Conservation (phyloP, 1,140 invertebrate genomes). For the Riptortus pedestris region DNA sequence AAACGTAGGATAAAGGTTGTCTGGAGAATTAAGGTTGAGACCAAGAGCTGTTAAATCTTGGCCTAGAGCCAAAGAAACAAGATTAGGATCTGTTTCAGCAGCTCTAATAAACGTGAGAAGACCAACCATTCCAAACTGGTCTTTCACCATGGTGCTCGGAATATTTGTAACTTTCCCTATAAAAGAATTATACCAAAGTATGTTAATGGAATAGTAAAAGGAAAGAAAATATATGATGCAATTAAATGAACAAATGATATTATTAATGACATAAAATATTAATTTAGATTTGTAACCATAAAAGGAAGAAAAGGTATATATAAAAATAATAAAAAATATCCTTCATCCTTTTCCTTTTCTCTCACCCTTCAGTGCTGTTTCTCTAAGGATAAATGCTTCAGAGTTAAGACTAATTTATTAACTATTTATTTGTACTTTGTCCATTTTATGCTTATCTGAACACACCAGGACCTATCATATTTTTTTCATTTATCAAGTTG, state of each 20-base stretch:
- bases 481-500: too few relatives aligned
- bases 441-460: too few relatives aligned
- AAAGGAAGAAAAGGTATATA: too few relatives aligned
- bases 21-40: slow-evolving; percentile 93
- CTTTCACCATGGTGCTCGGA: slow-evolving; percentile 93
- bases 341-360: too few relatives aligned
- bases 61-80: slow-evolving; percentile 89
- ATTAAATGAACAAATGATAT: not conserved
- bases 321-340: too few relatives aligned
- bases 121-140: slow-evolving; percentile 98
- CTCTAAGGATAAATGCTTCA: too few relatives aligned
- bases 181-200: slow-evolving; percentile 30
- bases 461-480: too few relatives aligned
- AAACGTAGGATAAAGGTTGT: slow-evolving; percentile 93
- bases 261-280: not conserved
- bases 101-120: slow-evolving; percentile 93
- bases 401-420: too few relatives aligned
- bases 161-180: slow-evolving; percentile 91
- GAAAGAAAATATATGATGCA: slow-evolving; percentile 15
- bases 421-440: too few relatives aligned
- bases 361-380: too few relatives aligned
- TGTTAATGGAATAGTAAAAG: too few relatives aligned
- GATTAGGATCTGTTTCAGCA: slow-evolving; percentile 90
- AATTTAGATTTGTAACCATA: too few relatives aligned
- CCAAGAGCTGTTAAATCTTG: slow-evolving; percentile 95